Base-by-base conservation (phyloP, 2,888 invertebrate species). In the Criorhina ranunculi region DNA sequence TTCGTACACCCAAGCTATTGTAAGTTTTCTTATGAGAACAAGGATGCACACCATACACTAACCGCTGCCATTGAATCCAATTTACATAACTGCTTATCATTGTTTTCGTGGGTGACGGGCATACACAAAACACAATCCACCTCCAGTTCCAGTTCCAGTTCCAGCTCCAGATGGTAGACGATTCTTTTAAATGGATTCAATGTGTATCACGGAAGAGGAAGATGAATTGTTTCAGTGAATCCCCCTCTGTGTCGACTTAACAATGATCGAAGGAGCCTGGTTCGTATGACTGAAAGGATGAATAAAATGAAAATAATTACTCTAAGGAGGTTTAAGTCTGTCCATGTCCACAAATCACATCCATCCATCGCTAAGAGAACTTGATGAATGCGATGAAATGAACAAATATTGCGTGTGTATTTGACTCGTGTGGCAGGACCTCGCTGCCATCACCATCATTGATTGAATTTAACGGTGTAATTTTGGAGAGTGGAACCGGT, bases 71-170 rank as follows among this genome's bases (percentile, higher is more conserved):
- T 64, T 44, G 17, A 35, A 55, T 33, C 55, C 55, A 44, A 64
- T 75, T 75, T 64, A 29, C 53, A 55, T 75, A 75, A 46, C 62
- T 24, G 46, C 44, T 64, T 75, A 55, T 64, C 73, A 64, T 64
- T 64, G 62, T 73, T 73, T 55, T 35, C 62, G n/a, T 44, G 44
- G 53, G 35, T 55, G 42, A 75, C 46, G 35, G 35, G 15, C 55
- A 51, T 17, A 67, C 24, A 6, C 42, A 44, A 51, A 17, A 67
- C 24, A 6, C 42, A 44, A 33, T 6, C 17, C 17, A n/a, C 31
- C 8, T 5, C 5, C 44, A 42, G 7, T 7, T 55, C 5, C 44
- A 24, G 2, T 4, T 24, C 24, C 24, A 24, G 24, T 4, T 24
- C 24, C 24, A 24, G 4, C 24, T 24, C 24, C 24, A 24, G 11